Evolutionary conservation across 2,888 invertebrate species (phyloP), one percentile per base, ranked within the genome.

Genomic region (Nebria brevicollis): DNA sequence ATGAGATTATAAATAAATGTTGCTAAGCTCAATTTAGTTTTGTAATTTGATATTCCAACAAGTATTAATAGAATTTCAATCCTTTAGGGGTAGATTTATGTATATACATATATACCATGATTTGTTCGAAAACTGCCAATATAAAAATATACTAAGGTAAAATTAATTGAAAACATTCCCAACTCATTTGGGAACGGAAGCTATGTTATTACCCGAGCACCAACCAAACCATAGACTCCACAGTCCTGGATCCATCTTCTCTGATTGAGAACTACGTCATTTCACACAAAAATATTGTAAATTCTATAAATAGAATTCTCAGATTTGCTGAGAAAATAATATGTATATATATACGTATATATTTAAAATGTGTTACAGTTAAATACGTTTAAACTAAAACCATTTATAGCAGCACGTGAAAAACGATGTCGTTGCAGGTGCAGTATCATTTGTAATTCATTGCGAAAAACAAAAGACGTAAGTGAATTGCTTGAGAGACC

Each of bases 371-470:
- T 20, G 20, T 20, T 20, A 20, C 20, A 20, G 20, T 20, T 20
- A 20, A 20, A 20, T 20, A 20, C 1, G 0, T 0, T 20, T 20
- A 20, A 20, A 20, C 20, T 20, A 20, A 20, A 20, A 20, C 20
- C 20, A 20, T 43, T 43, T 10, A 43, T 43, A 43, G 1, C 43
- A 8, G 43, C 10, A 43, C 43, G 20, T 20, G 20, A 43, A 54
- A 54, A 54, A 54, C 4, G 34, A 34, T 34, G 34, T 34, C 34
- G 1, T 34, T 34, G 34, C 34, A 20, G 20, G 34, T 66, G 66
- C 20, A 72, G 70, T 72, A 8, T 25, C 68, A 77, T 77, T 77
- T 77, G 54, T 70, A 70, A 77, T 77, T 77, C 77, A 72, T 64
- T 77, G 26, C 64, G 15, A 77, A 72, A 72, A 43, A 43, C 70